phyloP scores from a whole-genome alignment of 2,888 invertebrate species.

The Melanotus villosus region DNA sequence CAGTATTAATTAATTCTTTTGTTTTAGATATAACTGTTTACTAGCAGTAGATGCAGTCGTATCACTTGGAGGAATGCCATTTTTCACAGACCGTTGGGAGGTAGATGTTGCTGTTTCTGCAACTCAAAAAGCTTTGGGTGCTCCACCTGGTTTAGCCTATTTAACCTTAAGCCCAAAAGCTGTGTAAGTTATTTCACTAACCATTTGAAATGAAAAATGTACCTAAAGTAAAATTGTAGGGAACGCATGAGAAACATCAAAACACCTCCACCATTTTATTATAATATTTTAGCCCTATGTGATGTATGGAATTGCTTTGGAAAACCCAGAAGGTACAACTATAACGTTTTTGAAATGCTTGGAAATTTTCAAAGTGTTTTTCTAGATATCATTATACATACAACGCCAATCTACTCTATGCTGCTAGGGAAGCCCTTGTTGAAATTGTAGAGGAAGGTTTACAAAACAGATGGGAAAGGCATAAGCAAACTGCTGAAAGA shows the following conservation, averaged over 20 bases:
- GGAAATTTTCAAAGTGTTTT: slow-evolving; percentile 40
- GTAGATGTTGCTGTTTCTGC: slow-evolving; percentile 81
- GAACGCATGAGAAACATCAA: slow-evolving; percentile 71
- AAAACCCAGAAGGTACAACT: neutral
- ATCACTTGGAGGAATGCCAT: slow-evolving; percentile 77
- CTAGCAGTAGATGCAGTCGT: slow-evolving; percentile 82
- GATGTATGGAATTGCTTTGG: slow-evolving; percentile 74
- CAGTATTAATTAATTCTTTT: slow-evolving; percentile 5
- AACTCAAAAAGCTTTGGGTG: slow-evolving; percentile 80
- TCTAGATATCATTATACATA: slow-evolving; percentile 87
- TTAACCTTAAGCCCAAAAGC: slow-evolving; percentile 79
- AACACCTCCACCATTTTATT: slow-evolving; percentile 72
- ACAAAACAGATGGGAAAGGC: slow-evolving; percentile 77
- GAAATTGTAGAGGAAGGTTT: slow-evolving; percentile 80
- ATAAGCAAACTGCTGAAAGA: slow-evolving; percentile 73
- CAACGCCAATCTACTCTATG: slow-evolving; percentile 81
- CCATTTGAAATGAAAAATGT: slow-evolving; percentile 1
- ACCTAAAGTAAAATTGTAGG: slow-evolving; percentile 62
- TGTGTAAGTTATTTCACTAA: slow-evolving; percentile 66
- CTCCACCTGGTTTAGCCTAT: slow-evolving; percentile 80
- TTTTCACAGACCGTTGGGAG: slow-evolving; percentile 78
- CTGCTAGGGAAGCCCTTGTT: slow-evolving; percentile 81
- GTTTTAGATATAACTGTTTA: slow-evolving; percentile 73
- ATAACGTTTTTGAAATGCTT: neutral
- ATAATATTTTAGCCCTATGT: slow-evolving; percentile 76